A percentile compares a stretch with the other conserved stretches of the same genome.
Evolutionary conservation across 2,113 vertebrate species (phyloP).

Genomic region (Petromus typicus): DNA sequence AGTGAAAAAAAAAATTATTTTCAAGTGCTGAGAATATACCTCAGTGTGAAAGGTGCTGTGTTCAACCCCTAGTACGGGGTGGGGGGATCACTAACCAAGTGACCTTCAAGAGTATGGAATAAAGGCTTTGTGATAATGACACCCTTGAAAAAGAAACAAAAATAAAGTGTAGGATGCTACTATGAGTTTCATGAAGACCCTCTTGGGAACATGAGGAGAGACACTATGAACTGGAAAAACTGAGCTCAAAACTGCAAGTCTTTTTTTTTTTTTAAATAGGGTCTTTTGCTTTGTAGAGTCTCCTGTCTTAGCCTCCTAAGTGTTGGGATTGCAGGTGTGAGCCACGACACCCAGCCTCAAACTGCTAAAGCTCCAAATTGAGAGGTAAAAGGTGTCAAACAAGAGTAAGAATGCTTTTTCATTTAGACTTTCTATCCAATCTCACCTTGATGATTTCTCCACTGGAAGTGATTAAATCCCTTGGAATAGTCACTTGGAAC

Average conservation of each 20-base stretch:
- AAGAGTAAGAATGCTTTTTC: background rate
- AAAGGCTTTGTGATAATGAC: conserved; percentile 3
- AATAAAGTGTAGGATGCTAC: background rate
- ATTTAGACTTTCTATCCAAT: background rate
- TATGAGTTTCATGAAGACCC: background rate
- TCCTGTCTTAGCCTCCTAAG: no score
- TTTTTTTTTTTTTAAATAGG: no score
- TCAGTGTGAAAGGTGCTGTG: background rate
- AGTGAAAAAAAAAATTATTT: background rate
- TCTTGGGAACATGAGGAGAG: background rate
- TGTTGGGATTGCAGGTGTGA: no score
- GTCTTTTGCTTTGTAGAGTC: no score
- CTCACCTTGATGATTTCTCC: conserved; percentile 93
- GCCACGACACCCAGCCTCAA: background rate
- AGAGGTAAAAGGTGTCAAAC: background rate
- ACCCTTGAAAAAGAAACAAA: background rate
- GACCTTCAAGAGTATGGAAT: background rate
- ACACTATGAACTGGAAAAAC: background rate
- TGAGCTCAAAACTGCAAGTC: no score
- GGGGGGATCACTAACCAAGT: background rate
- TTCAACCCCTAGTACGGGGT: background rate
- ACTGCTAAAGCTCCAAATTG: background rate
- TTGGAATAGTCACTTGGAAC: conserved; percentile 92
- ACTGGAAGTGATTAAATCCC: conserved; percentile 86
- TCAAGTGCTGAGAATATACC: background rate